Base-by-base conservation (phyloP, 2,888 invertebrate genomes). In the Ditula angustiorana region DNA sequence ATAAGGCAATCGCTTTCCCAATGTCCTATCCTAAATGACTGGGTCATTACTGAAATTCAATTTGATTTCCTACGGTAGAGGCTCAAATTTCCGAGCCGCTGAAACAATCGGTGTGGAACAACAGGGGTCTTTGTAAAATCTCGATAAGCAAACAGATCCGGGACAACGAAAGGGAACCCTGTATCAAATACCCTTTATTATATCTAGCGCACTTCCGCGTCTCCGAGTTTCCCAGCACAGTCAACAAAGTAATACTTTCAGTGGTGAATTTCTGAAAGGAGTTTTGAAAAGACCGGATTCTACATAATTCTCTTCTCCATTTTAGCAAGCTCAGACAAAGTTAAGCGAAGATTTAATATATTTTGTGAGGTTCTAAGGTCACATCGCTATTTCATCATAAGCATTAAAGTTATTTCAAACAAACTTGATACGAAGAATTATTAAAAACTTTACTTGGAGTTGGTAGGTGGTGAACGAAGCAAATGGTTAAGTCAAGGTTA, bases 121-220 rank as follows among this genome's bases (percentile, higher is more conserved):
- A 67, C 67, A 61, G 24, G 58, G 62, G 65, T 61, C 73, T 72
- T 79, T 77, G 76, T 73, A 71, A 79, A 78, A 78, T 75, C 74
- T 74, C 74, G 67, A 76, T 76, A 72, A 67, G 73, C 66, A 71
- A 68, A 67, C 64, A 63, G 64, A 66, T 62, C 75, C 74, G 66
- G 75, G 73, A 83, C 82, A 81, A 80, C 75, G 77, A 74, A 69
- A 71, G 66, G 73, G 73, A 74, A 84, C 83, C 81, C 74, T 74
- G 67, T 69, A 70, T 74, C 76, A 64, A 80, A 82, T 81, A 83
- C 80, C 81, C 78, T 79, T 80, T 82, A 81, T 79, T 78, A 49
- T 52, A 77, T 79, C 74, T 71, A 70, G 67, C 71, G 71, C 72
- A 71, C 72, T 78, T 77, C 74, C 77, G 73, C 74, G 67, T 74